A percentile compares a stretch with the other conserved stretches of the same genome.
Evolutionary conservation across 2,113 vertebrate genomes (phyloP).

Genomic region (Macroglossus sobrinus): DNA sequence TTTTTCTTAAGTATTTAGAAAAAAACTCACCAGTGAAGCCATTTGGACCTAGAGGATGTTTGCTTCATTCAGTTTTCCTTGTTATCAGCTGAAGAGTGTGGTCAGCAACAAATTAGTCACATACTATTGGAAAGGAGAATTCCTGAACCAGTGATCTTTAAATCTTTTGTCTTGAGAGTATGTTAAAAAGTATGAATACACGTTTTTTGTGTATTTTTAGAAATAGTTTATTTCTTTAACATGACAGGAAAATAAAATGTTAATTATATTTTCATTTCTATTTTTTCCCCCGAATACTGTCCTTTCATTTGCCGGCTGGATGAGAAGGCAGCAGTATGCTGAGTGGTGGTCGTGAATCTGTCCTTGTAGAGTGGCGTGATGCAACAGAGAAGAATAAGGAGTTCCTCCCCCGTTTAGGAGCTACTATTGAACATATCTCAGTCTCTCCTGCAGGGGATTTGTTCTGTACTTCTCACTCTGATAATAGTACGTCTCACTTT

Average conservation of each 20-base stretch:
- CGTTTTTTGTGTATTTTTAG: background rate
- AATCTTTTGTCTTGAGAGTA: background rate
- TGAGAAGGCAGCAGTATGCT: slow-evolving; percentile 89
- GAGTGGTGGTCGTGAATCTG: slow-evolving; percentile 94
- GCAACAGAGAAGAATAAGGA: slow-evolving; percentile 85
- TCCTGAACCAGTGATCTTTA: background rate
- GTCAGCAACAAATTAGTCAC: background rate
- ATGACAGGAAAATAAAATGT: background rate
- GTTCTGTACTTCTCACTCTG: slow-evolving; percentile 90
- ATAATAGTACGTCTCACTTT: slow-evolving; percentile 91
- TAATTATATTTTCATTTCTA: background rate
- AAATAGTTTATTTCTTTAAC: background rate
- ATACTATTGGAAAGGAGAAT: background rate
- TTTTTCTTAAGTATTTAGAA: background rate
- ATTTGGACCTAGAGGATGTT: background rate
- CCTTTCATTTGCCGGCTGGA: background rate
- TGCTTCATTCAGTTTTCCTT: background rate
- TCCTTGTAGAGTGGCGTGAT: slow-evolving; percentile 93
- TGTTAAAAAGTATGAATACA: background rate
- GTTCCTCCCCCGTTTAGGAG: slow-evolving; percentile 94
- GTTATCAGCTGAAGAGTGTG: background rate
- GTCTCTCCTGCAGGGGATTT: slow-evolving; percentile 89
- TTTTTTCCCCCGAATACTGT: background rate
- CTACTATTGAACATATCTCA: slow-evolving; percentile 88
- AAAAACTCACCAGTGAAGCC: background rate